phyloP scores from a whole-genome alignment of 2,113 vertebrate species.

The Dolichotis patagonum region DNA sequence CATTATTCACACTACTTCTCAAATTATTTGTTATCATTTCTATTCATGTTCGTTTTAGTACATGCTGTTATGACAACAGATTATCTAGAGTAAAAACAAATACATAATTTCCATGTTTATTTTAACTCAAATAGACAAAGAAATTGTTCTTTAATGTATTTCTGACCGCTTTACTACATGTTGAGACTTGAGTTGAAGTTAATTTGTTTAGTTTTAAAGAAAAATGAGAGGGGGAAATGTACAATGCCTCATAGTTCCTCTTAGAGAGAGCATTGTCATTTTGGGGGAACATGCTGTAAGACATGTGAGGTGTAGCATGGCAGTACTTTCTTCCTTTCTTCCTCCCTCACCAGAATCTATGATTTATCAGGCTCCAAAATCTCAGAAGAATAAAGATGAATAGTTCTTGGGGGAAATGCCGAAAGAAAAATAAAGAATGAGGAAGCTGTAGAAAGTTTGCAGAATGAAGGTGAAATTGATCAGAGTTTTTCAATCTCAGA shows the following conservation, averaged over 20 bases:
- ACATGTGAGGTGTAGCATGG: neutral
- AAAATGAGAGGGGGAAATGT: neutral
- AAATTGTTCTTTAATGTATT: neutral
- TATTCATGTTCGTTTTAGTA: neutral
- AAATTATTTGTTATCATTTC: neutral
- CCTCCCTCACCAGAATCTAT: neutral
- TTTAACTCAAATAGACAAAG: neutral
- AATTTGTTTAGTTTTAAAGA: constrained; percentile 18
- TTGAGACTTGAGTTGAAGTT: neutral
- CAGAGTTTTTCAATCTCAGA: neutral
- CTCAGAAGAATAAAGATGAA: neutral
- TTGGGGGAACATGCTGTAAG: neutral
- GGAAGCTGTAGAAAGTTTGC: neutral
- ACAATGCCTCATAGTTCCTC: neutral
- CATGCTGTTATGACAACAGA: neutral
- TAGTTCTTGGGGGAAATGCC: neutral
- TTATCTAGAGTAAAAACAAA: neutral
- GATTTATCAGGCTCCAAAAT: neutral
- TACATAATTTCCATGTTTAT: neutral
- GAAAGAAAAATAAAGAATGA: neutral
- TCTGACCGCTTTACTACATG: neutral
- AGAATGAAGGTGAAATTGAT: neutral
- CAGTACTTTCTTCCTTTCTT: neutral
- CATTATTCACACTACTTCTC: neutral
- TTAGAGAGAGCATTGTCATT: neutral